A percentile compares a stretch with the other conserved stretches of the same genome.
These are phyloP conservation scores for Danio kyathit DNA, from an alignment of 2,797 vertebrate genomes.

Conservation along the genomic window DNA sequence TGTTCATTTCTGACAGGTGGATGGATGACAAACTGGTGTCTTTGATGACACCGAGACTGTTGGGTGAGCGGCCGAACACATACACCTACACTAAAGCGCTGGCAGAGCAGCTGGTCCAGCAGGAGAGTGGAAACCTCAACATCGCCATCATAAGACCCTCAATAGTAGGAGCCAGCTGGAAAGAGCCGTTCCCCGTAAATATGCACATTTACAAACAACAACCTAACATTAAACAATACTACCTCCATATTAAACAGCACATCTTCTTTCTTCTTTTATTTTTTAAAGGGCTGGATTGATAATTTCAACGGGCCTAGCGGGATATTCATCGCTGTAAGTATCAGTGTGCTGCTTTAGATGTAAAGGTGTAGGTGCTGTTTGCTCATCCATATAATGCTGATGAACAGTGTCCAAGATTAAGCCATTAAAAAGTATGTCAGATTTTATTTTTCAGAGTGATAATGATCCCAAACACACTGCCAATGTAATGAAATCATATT, in stretches of 20 bases:
- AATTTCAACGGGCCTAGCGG: conserved; percentile 99
- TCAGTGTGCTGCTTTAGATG: background rate
- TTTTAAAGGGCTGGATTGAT: conserved; percentile 95
- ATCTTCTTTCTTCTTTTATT: conserved; percentile 52
- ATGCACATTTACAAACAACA: conserved; percentile 3
- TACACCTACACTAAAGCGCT: conserved; percentile 96
- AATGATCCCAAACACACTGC: too few relatives aligned
- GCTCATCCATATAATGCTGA: too few relatives aligned
- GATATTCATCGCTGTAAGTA: conserved; percentile 96
- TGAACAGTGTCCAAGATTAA: too few relatives aligned
- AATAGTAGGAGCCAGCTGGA: conserved; percentile 98
- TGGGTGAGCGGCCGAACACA: conserved; percentile 93
- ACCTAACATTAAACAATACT: background rate
- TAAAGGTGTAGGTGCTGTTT: too few relatives aligned
- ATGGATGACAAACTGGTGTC: conserved; percentile 95
- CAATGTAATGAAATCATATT: too few relatives aligned
- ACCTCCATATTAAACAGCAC: conserved; percentile 5
- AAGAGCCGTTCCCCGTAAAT: conserved; percentile 97
- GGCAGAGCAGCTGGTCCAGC: conserved; percentile 93
- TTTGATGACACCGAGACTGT: conserved; percentile 92
- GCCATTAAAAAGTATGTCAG: too few relatives aligned
- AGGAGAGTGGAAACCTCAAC: conserved; percentile 92
- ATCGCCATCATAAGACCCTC: conserved; percentile 94
- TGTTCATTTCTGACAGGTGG: conserved; percentile 80
- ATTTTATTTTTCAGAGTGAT: too few relatives aligned